A percentile compares a stretch with the other conserved stretches of the same genome.
These are phyloP conservation scores for Dorcus hopei DNA, from an alignment of 2,888 invertebrate genomes.

Conservation along the genomic window DNA sequence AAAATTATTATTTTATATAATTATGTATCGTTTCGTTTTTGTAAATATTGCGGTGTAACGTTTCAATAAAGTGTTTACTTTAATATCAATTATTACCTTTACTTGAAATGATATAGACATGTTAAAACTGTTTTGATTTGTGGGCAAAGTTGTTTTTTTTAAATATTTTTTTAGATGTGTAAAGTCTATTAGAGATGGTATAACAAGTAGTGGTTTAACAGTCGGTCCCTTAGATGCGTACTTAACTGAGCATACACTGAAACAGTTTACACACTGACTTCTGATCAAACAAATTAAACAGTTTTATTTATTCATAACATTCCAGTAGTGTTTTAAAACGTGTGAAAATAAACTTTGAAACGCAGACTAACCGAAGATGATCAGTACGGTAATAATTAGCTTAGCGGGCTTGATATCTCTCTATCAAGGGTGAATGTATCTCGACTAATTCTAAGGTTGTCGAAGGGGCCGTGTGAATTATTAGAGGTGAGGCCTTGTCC, in stretches of 20 bases:
- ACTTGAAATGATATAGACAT: no score
- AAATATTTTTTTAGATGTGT: constrained; percentile 18
- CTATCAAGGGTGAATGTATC: not conserved
- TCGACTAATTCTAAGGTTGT: constrained; percentile 23
- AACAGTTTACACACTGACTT: constrained; percentile 10
- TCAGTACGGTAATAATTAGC: constrained; percentile 2
- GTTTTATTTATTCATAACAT: constrained; percentile 14
- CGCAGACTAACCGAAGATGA: not conserved
- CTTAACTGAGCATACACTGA: constrained; percentile 10
- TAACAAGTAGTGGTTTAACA: constrained; percentile 14
- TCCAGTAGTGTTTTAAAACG: constrained; percentile 21
- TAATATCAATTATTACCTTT: no score
- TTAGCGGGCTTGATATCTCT: not conserved
- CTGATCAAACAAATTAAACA: constrained; percentile 19
- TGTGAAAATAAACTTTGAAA: constrained; percentile 15
- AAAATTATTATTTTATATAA: no score
- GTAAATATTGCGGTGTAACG: no score
- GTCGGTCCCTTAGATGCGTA: constrained; percentile 15
- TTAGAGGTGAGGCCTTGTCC: constrained; percentile 44
- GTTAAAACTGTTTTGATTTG: not conserved
- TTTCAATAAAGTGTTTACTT: no score
- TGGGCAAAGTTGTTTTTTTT: constrained; percentile 3
- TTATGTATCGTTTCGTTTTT: no score
- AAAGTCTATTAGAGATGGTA: constrained; percentile 14
- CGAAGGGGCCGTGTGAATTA: constrained; percentile 43